Evolutionary conservation across 1,140 invertebrate genomes (phyloP), one percentile per base, ranked within the genome.

Genomic region (Coenobita brevimanus): DNA sequence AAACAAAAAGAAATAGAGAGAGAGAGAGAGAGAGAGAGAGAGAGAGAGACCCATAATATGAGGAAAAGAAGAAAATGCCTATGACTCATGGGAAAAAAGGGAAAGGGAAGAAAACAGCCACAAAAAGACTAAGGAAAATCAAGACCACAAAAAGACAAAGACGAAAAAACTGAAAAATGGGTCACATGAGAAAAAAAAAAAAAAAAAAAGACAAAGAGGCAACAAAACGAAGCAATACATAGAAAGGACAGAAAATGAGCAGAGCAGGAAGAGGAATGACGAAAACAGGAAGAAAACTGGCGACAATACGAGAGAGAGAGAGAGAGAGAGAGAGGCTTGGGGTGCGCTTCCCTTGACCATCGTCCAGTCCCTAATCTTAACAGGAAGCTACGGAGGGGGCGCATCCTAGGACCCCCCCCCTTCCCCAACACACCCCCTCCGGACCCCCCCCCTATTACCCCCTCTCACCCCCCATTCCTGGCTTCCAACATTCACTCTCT

Each of bases 281-380:
- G n/a, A 75, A 13, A 43, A 6, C 38, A 75, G 4, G 4, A 24
- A 75, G 38, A 43, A 43, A 10, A 36, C n/a, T 8, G 38, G n/a
- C 6, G 3, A 64, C 62, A 4, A 64, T n/a, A n/a, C n/a, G n/a
- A 21, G 6, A 64, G 17, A 4, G 3, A 24, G 62, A 50, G 17
- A 17, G 17, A 50, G 46, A 50, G 17, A 17, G 17, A 50, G 46
- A 50, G 17, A 50, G 46, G 46, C 6, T 8, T 50, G 46, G 46
- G 46, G 41, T 38, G 73, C 24, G 62, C 62, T 57, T 46, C 46
- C 50, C 50, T 41, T 27, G 2, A 30, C 80, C 80, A 50, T 62
- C 80, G 41, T 43, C 64, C 80, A 82, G 60, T 67, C 80, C 64
- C 64, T 82, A 82, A 82, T 82, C 60, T 69, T 67, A 69, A 71